A percentile compares a stretch with the other conserved stretches of the same genome.
phyloP scores from a whole-genome alignment of 2,113 vertebrate genomes.

The Cochlearius cochlearius region DNA sequence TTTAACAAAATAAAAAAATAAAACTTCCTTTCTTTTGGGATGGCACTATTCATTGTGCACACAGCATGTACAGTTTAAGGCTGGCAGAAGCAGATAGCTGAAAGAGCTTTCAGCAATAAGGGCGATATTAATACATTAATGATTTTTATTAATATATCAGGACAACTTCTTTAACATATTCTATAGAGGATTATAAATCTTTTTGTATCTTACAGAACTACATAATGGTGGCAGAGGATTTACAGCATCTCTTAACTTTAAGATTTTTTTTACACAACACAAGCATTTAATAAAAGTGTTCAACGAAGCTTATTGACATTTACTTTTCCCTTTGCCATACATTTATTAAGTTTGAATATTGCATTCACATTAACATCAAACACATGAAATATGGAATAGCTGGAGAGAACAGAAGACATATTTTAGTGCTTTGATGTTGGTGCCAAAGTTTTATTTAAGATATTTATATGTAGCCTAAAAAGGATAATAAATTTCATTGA shows the following conservation, averaged over 20 bases:
- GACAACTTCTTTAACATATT: neutral
- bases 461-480: constrained; percentile 76
- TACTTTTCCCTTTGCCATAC: constrained; percentile 63
- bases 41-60: neutral
- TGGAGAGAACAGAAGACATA: constrained; percentile 71
- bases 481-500: constrained; percentile 76
- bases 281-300: constrained; percentile 70
- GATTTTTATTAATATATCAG: neutral
- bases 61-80: neutral
- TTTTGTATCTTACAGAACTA: constrained; percentile 28
- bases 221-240: constrained; percentile 49
- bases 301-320: constrained; percentile 71
- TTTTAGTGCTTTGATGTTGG: constrained; percentile 73
- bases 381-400: constrained; percentile 76
- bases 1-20: neutral
- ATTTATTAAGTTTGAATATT: constrained; percentile 71
- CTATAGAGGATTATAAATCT: neutral
- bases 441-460: constrained; percentile 76
- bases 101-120: neutral
- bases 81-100: neutral
- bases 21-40: neutral
- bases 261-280: constrained; percentile 57
- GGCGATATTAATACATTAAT: neutral
- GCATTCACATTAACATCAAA: constrained; percentile 76
- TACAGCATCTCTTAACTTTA: constrained; percentile 55